phyloP scores from a whole-genome alignment of 2,888 invertebrate genomes.

The Drosophila limbata region DNA sequence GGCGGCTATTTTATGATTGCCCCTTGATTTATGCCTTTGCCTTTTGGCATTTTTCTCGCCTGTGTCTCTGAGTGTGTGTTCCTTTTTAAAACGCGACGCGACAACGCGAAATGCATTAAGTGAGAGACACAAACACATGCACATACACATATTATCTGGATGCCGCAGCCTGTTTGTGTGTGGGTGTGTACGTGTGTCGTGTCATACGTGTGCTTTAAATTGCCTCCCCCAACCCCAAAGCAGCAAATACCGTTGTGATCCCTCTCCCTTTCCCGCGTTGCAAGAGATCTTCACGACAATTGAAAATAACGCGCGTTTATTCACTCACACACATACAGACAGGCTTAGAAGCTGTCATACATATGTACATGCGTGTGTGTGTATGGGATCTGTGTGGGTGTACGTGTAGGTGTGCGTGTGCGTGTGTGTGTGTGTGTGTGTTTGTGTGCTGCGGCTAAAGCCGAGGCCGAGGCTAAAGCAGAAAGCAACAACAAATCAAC shows the following conservation, averaged over 20 bases:
- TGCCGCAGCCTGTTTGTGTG: constrained; percentile 14
- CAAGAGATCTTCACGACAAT: constrained; percentile 66
- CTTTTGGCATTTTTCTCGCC: constrained; percentile 33
- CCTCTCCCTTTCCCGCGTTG: constrained; percentile 9
- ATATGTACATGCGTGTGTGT: constrained; percentile 11
- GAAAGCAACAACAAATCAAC: constrained; percentile 61
- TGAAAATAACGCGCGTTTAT: constrained; percentile 61
- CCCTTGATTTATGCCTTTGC: constrained; percentile 67
- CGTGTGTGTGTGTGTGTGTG: constrained; percentile 12
- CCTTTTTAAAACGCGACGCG: constrained; percentile 35
- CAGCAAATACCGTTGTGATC: background rate
- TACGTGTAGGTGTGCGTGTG: constrained; percentile 5
- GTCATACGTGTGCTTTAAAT: constrained; percentile 63
- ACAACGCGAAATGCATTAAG: constrained; percentile 63
- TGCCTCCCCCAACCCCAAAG: constrained; percentile 19
- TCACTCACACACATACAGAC: background rate
- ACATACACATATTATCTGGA: background rate
- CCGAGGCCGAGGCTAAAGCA: constrained; percentile 25
- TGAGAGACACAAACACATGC: constrained; percentile 41
- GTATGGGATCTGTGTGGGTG: constrained; percentile 11
- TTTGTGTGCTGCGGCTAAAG: constrained; percentile 34
- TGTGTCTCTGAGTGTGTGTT: background rate
- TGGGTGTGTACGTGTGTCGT: constrained; percentile 55
- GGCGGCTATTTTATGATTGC: constrained; percentile 60
- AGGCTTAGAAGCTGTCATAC: no score